Conservation (phyloP, 2,888 invertebrate species). For the Agelastica alni region DNA sequence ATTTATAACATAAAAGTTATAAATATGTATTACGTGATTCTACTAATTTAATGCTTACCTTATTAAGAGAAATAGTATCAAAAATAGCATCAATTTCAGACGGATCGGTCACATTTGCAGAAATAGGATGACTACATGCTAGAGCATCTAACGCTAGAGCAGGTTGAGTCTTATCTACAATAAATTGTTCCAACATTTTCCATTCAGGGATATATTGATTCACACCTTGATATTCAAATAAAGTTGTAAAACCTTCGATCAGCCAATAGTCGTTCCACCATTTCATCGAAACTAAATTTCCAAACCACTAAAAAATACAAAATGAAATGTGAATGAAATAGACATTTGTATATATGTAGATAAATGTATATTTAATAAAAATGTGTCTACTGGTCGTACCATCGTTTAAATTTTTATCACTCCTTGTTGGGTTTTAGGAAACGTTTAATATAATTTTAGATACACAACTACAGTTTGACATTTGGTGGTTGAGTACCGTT, state of each 20-base stretch:
- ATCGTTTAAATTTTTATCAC: too few species aligned
- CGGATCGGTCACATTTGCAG: constrained; percentile 69
- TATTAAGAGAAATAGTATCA: constrained; percentile 76
- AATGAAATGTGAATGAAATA: constrained; percentile 4
- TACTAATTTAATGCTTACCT: too few species aligned
- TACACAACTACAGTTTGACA: too few species aligned
- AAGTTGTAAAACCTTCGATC: constrained; percentile 85
- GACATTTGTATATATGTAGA: neutral
- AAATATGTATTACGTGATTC: too few species aligned
- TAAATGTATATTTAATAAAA: too few species aligned
- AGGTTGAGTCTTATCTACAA: constrained; percentile 69
- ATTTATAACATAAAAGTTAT: too few species aligned
- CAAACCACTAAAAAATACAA: constrained; percentile 71
- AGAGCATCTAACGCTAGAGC: constrained; percentile 71
- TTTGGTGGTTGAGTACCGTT: too few species aligned
- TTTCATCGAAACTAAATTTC: constrained; percentile 90
- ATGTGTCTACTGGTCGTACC: too few species aligned
- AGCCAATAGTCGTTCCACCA: constrained; percentile 95
- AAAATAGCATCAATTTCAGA: constrained; percentile 74
- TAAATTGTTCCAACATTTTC: constrained; percentile 74
- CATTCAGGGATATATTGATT: constrained; percentile 66
- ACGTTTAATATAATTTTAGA: too few species aligned
- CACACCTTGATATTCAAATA: constrained; percentile 77
- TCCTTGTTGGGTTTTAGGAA: too few species aligned
- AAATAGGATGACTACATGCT: constrained; percentile 73